Evolutionary conservation across 23 tunicate species (phyloP), one percentile per base, ranked within the genome.

Genomic region (Styela clava): DNA sequence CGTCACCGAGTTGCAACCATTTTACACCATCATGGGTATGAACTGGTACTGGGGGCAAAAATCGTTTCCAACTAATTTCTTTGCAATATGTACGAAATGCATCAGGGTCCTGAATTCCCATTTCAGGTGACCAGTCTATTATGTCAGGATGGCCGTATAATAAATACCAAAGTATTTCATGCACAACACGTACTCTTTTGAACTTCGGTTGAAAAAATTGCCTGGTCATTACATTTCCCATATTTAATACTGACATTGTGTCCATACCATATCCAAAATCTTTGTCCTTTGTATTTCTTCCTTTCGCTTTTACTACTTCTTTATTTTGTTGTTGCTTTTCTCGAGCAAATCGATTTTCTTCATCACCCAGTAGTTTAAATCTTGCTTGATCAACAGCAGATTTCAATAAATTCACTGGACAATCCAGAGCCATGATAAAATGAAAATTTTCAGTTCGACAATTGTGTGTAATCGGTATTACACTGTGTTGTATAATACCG

Each of bases 1-100:
- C 83, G 18, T 91, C 99, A 26, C 99, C 94, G 30, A 96, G 84
- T 34, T 91, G 89, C 51, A 96, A 33, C 99, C 99, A 96, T 5
- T 88, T 86, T 63, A 37, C 63, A 9, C 86, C 85, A 32, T 74
- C 33, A 34, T 68, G 65, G 16, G 83, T 74, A 69, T 86, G 83
- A 3, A 20, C 3, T 5, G 93, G 92, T 22, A 80, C 74, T 31
- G 99, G 99, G 24, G 99, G 99, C 21, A 96, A 63, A 65, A 61
- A 96, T 70, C 89, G 79, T 78, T 91, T 96, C 99, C 99, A 96
- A 23, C 79, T 64, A 33, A 24, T 21, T 31, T 84, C 86, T 7
- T 44, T 24, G 25, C 51, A 34, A 63, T 92, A 87, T 19, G 69
- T 82, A 19, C 83, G 68, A 28, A 82, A 73, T 34, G 71, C 86